Percentiles rank a stretch among this genome's conserved stretches.
Conservation (phyloP, 2,888 invertebrate species). For the Dorcus hopei region DNA sequence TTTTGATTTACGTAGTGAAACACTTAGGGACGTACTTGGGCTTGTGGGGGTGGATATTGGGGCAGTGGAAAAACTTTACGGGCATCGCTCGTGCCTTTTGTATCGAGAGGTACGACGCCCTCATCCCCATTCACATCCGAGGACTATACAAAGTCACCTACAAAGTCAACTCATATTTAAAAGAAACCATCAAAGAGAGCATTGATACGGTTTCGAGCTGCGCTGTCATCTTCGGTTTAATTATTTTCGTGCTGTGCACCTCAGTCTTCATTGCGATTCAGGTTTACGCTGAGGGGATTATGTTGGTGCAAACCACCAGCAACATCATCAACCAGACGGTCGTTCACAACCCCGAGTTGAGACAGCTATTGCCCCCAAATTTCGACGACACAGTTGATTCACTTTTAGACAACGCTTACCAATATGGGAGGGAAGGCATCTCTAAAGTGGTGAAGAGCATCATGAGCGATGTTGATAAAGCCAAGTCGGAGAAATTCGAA, state of each 20-base stretch:
- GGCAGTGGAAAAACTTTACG: slow-evolving; percentile 33
- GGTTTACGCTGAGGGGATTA: slow-evolving; percentile 92
- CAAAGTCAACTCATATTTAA: slow-evolving; percentile 61
- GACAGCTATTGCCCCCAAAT: slow-evolving; percentile 78
- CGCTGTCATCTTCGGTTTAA: slow-evolving; percentile 80
- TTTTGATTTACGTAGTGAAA: slow-evolving; percentile 67
- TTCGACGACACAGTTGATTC: slow-evolving; percentile 86
- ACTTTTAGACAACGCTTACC: slow-evolving; percentile 88
- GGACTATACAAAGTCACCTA: slow-evolving; percentile 71
- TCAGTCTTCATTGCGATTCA: slow-evolving; percentile 81
- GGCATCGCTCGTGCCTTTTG: slow-evolving; percentile 57
- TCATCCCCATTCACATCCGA: slow-evolving; percentile 73
- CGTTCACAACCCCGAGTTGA: slow-evolving; percentile 82
- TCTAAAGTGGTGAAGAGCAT: slow-evolving; percentile 79
- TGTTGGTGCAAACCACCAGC: slow-evolving; percentile 83
- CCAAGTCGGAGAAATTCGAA: slow-evolving; percentile 79
- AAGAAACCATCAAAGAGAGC: slow-evolving; percentile 66
- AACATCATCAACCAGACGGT: slow-evolving; percentile 86
- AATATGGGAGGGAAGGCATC: slow-evolving; percentile 88
- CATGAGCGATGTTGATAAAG: slow-evolving; percentile 75
- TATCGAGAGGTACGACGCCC: slow-evolving; percentile 61
- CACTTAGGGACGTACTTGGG: slow-evolving; percentile 54
- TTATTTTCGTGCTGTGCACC: slow-evolving; percentile 74
- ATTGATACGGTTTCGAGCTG: slow-evolving; percentile 85
- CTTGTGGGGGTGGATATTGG: slow-evolving; percentile 52